phyloP scores from a whole-genome alignment of 2,113 vertebrate genomes.

The Athene noctua region DNA sequence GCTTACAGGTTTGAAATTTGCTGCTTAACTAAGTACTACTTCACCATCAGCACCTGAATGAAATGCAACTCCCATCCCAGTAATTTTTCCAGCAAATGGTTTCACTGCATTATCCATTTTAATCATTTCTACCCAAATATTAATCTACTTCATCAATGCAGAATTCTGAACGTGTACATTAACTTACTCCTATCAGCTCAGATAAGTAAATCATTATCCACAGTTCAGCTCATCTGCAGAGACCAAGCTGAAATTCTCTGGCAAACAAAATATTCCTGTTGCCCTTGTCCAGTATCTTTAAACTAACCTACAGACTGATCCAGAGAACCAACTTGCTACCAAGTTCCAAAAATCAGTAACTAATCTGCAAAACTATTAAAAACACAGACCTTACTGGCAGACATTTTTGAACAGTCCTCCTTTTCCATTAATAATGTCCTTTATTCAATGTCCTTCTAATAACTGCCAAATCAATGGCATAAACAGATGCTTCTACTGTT shows the following conservation, averaged over 20 bases:
- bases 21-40: background rate
- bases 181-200: background rate
- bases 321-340: background rate
- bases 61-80: background rate
- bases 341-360: slow-evolving; percentile 21
- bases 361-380: slow-evolving; percentile 2
- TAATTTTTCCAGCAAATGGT: background rate
- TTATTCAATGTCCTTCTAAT: background rate
- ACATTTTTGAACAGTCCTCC: background rate
- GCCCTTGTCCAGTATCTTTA: background rate
- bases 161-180: background rate
- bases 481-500: background rate
- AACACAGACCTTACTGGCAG: background rate
- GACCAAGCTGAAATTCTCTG: background rate
- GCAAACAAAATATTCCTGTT: background rate
- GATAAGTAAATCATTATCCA: background rate
- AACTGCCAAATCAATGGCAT: slow-evolving; percentile 27
- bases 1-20: background rate
- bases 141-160: background rate
- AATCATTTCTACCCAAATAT: background rate
- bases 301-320: background rate
- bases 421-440: background rate
- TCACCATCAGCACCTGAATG: background rate
- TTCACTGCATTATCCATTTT: background rate
- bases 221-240: background rate